These are phyloP conservation scores for Forbesichthys papilliferus DNA, from an alignment of 2,113 vertebrate species.

Conservation along the genomic window DNA sequence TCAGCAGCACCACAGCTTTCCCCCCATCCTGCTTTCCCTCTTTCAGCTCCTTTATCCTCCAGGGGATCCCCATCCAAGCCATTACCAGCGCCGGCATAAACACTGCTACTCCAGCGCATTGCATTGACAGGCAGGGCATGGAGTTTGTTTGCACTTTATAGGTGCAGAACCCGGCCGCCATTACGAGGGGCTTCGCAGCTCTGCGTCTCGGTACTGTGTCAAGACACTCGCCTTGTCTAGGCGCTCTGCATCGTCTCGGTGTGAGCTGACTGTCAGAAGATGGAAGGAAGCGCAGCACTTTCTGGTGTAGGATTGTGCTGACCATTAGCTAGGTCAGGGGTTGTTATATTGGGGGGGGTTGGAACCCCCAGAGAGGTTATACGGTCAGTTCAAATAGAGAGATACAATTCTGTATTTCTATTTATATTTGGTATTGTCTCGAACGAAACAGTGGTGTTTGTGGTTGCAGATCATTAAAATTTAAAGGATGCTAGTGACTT, in stretches of 20 bases:
- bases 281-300: no score
- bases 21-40: slow-evolving; percentile 1
- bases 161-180: slow-evolving; percentile 38
- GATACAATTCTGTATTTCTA: no score
- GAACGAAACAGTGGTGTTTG: no score
- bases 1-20: slow-evolving; percentile 18
- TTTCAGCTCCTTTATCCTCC: slow-evolving; percentile 43
- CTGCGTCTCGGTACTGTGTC: slow-evolving; percentile 18
- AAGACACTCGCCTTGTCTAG: slow-evolving; percentile 14
- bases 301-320: no score
- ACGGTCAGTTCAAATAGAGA: no score
- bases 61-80: slow-evolving; percentile 52
- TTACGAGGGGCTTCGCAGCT: slow-evolving; percentile 19
- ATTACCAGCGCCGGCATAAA: slow-evolving; percentile 47
- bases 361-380: no score
- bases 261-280: background rate
- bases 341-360: no score
- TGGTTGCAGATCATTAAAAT: no score
- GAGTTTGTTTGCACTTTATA: slow-evolving; percentile 38
- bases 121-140: slow-evolving; percentile 11
- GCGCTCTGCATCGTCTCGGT: background rate
- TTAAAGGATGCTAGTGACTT: no score
- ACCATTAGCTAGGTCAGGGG: no score
- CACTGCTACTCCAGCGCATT: slow-evolving; percentile 34
- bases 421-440: no score